A percentile compares a stretch with the other conserved stretches of the same genome.
phyloP scores from a whole-genome alignment of 2,888 invertebrate species.

The Folsomia manolachei region DNA sequence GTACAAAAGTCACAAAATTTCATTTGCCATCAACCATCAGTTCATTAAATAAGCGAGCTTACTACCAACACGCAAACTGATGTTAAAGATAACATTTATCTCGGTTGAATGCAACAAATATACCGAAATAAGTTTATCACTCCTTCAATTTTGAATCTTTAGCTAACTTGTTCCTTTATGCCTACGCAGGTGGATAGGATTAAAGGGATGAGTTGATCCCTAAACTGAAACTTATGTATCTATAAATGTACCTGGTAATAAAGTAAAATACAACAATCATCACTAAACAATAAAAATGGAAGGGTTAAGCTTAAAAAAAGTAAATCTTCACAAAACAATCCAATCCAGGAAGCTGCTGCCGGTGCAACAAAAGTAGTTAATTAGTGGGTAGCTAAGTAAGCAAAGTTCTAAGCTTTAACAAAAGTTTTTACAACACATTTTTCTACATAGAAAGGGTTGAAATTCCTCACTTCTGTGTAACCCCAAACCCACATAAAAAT shows the following conservation, averaged over 20 bases:
- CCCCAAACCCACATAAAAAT: no score
- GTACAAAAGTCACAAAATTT: not conserved
- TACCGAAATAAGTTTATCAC: not conserved
- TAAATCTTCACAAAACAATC: constrained; percentile 15
- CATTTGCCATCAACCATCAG: no score
- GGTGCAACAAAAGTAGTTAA: constrained; percentile 26
- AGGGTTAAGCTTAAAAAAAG: constrained; percentile 5
- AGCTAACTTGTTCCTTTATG: not conserved
- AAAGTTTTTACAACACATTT: constrained; percentile 26
- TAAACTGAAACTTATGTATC: not conserved
- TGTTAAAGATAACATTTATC: not conserved
- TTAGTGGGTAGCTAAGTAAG: constrained; percentile 35
- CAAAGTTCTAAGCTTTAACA: constrained; percentile 29
- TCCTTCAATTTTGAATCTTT: not conserved
- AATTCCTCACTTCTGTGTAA: constrained; percentile 33
- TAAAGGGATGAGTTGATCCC: not conserved
- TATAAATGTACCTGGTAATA: no score
- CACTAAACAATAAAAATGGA: not conserved
- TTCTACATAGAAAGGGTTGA: constrained; percentile 38
- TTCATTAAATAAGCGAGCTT: not conserved
- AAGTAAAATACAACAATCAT: not conserved
- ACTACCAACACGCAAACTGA: not conserved
- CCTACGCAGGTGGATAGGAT: not conserved
- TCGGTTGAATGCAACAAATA: not conserved
- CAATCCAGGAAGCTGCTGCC: constrained; percentile 16